These are phyloP conservation scores for Luffia ferchaultella DNA, from an alignment of 2,888 invertebrate species.

Conservation along the genomic window DNA sequence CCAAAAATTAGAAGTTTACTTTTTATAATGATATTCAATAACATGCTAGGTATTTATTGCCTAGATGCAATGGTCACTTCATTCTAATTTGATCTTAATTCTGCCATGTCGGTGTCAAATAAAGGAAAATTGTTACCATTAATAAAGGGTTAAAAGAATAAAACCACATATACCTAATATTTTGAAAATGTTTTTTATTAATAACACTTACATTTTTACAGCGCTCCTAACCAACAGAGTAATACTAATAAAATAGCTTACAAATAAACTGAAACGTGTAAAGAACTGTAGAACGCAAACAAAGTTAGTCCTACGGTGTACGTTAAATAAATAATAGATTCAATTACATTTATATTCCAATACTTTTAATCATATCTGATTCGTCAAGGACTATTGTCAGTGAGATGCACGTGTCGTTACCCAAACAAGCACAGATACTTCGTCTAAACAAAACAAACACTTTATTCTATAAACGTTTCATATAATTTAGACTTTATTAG, in stretches of 20 bases:
- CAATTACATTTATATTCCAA: slow-evolving; percentile 1
- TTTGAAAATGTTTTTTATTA: slow-evolving; percentile 67
- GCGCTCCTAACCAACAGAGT: slow-evolving; percentile 67
- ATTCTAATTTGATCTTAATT: too few relatives aligned
- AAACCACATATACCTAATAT: slow-evolving; percentile 46
- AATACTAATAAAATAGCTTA: slow-evolving; percentile 34
- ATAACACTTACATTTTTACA: slow-evolving; percentile 68
- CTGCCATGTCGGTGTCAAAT: too few relatives aligned
- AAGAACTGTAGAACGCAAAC: slow-evolving; percentile 63
- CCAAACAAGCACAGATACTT: slow-evolving; percentile 57
- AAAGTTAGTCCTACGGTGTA: slow-evolving; percentile 62
- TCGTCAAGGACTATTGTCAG: slow-evolving; percentile 49
- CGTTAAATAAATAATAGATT: slow-evolving; percentile 38
- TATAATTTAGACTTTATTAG: slow-evolving; percentile 66
- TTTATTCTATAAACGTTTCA: slow-evolving; percentile 65
- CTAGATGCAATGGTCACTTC: too few relatives aligned
- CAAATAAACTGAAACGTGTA: slow-evolving; percentile 59
- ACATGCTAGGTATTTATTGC: too few relatives aligned
- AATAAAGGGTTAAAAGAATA: too few relatives aligned
- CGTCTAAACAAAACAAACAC: slow-evolving; percentile 53
- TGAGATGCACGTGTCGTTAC: slow-evolving; percentile 43
- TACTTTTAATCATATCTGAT: neutral
- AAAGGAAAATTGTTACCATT: too few relatives aligned
- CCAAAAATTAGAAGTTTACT: too few relatives aligned
- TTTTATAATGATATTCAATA: too few relatives aligned